Percentiles rank a stretch among this genome's conserved stretches.
These are phyloP conservation scores for Hololepta plana DNA, from an alignment of 2,888 invertebrate genomes.

Conservation along the genomic window DNA sequence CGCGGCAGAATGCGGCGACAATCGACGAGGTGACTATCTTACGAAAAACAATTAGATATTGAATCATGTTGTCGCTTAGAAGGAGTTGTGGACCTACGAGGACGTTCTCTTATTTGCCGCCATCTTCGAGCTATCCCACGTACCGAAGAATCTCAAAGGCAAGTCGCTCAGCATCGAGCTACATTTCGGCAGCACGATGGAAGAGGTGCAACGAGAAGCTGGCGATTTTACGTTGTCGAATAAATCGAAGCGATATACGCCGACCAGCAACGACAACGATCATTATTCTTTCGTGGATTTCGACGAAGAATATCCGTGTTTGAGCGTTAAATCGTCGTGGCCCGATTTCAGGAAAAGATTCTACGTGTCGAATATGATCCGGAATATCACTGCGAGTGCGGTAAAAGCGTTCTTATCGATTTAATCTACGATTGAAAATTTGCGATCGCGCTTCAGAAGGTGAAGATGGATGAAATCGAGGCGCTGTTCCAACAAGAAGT, in stretches of 20 bases:
- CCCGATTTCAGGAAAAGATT: slow-evolving; percentile 50
- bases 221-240: too few relatives aligned
- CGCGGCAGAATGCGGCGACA: too few relatives aligned
- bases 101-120: slow-evolving; percentile 45
- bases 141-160: slow-evolving; percentile 36
- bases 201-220: too few relatives aligned
- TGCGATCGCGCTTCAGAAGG: slow-evolving; percentile 15
- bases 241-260: slow-evolving; percentile 9
- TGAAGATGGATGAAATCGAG: slow-evolving; percentile 20
- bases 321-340: slow-evolving; percentile 39
- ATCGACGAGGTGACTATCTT: too few relatives aligned
- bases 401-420: slow-evolving; percentile 25
- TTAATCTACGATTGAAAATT: neutral
- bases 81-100: slow-evolving; percentile 37
- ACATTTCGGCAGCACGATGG: slow-evolving; percentile 44
- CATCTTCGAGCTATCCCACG: slow-evolving; percentile 47
- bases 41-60: too few relatives aligned
- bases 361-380: slow-evolving; percentile 47
- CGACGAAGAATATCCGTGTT: slow-evolving; percentile 43
- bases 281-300: slow-evolving; percentile 22
- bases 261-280: slow-evolving; percentile 15
- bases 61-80: slow-evolving; percentile 24
- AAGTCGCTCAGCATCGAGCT: slow-evolving; percentile 44
- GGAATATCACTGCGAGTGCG: slow-evolving; percentile 37
- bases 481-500: slow-evolving; percentile 6